These are phyloP conservation scores for Acanthis flammea DNA, from an alignment of 2,797 vertebrate species.

Conservation along the genomic window DNA sequence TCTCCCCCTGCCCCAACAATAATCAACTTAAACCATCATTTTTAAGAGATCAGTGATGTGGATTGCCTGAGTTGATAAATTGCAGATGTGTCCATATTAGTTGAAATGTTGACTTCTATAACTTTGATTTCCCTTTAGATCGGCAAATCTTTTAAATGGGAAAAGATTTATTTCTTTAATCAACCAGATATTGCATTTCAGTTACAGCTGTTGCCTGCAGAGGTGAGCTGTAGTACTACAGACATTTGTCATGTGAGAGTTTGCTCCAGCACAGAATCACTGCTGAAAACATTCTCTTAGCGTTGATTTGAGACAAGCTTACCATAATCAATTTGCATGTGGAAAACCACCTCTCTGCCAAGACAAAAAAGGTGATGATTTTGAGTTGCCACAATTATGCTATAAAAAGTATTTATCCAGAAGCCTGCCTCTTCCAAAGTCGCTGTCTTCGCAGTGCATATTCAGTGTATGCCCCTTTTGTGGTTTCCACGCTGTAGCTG, in stretches of 20 bases:
- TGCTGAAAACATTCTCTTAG: background rate
- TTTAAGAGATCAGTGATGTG: background rate
- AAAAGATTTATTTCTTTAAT: background rate
- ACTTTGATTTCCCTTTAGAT: background rate
- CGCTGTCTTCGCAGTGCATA: rapidly evolving
- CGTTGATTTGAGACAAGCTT: background rate
- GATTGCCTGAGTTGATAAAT: background rate
- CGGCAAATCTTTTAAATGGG: background rate
- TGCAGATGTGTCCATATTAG: background rate
- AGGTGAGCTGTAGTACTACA: background rate
- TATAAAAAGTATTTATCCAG: background rate
- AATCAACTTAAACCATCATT: background rate
- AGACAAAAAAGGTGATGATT: background rate
- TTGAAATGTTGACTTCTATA: background rate
- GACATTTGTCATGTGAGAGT: background rate
- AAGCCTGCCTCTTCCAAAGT: background rate
- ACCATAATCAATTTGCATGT: background rate
- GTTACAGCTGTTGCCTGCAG: background rate
- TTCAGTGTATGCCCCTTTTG: background rate
- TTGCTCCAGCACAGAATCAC: background rate
- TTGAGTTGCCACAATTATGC: background rate
- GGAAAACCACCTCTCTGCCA: background rate
- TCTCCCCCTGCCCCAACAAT: rapidly evolving
- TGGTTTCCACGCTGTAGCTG: background rate
- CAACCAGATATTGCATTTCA: background rate